Evolutionary conservation across 2,113 vertebrate genomes (phyloP), one percentile per base, ranked within the genome.

Genomic region (Stomatorhinus ivindoensis): DNA sequence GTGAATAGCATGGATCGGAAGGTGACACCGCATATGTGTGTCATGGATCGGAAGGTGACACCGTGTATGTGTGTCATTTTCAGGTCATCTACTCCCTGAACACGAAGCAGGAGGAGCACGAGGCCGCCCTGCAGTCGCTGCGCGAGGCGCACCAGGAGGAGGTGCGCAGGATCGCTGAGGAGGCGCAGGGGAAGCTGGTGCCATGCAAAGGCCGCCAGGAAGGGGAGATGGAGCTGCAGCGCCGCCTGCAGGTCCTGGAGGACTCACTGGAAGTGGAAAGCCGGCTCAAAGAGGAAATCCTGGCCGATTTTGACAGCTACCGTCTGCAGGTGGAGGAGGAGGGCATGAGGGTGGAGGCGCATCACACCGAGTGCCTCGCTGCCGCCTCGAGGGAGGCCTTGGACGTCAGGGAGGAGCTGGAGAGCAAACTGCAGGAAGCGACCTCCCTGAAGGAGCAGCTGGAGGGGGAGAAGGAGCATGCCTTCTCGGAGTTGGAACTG

Each of bases 71-170:
- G 39, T 91, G 87, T 90, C 42, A 44, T 89, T 9, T 35, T 89
- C 91, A 99, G 98, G 98, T 99, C 91, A 98, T 99, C 90, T 98
- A 99, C 90, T 96, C 97, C 55, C 94, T 99, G 91, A 99, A 99
- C 93, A 96, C 96, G 69, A 99, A 97, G 92, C 97, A 98, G 92
- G 98, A 99, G 90, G 98, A 99, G 92, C 95, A 97, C 0, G 97
- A 99, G 92, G 95, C 95, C 51, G 96, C 93, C 87, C 89, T 98
- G 90, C 96, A 97, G 92, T 94, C 97, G 35, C 91, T 98, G 90
- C 96, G 93, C 88, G 96, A 97, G 31, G 94, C 96, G 27, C 97
- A 98, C 90, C 95, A 96, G 65, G 94, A 97, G 91, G 97, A 98
- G 91, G 94, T 99, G 89, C 97, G 96, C 88, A 95, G 89, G 7